Evolutionary conservation across 2,797 vertebrate species (phyloP), one percentile per base, ranked within the genome.

Genomic region (Sebastes minor): DNA sequence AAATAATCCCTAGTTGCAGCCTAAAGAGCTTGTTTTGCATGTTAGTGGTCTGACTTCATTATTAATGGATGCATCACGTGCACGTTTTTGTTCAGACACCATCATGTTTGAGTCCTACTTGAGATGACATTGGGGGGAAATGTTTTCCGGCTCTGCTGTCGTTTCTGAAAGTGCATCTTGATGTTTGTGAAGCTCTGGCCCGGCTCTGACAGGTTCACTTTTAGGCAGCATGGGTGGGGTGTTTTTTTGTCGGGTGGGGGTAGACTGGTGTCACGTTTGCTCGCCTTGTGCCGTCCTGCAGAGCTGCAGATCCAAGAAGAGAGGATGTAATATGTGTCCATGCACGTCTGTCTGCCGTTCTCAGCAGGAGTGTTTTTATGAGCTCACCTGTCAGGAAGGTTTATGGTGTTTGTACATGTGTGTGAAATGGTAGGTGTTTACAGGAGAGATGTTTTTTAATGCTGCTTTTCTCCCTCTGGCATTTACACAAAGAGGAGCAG

Each of bases 251-350:
- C 18, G 14, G 42, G 42, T 13, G 18, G 49, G 18, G 18, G 8
- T 55, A 14, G 62, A 9, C 4, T 1, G 55, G 71, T 46, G 78
- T 90, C 88, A 92, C 81, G 74, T 92, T 88, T 72, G 69, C 74
- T 68, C 1, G 56, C 84, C 86, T 64, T 88, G 84, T 89, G 88
- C 75, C 55, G 65, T 61, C 42, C 2, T 32, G 33, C 63, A 18
- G 57, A 64, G 80, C 72, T 74, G 75, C 57, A 25, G 68, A 49
- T 65, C 78, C 59, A 33, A 38, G 38, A 59, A 38, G 64, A 46
- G 66, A 78, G 12, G 60, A 56, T 62, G 28, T 62, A n/a, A 22
- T 56, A 35, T 90, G 66, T 79, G 78, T 76, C 53, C 16, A 1
- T 76, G 78, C 85, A 67, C 13, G 76, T 81, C 52, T 49, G 66